A percentile compares a stretch with the other conserved stretches of the same genome.
Conservation (phyloP, 2,888 invertebrate species). For the Platycnemis pennipes region DNA sequence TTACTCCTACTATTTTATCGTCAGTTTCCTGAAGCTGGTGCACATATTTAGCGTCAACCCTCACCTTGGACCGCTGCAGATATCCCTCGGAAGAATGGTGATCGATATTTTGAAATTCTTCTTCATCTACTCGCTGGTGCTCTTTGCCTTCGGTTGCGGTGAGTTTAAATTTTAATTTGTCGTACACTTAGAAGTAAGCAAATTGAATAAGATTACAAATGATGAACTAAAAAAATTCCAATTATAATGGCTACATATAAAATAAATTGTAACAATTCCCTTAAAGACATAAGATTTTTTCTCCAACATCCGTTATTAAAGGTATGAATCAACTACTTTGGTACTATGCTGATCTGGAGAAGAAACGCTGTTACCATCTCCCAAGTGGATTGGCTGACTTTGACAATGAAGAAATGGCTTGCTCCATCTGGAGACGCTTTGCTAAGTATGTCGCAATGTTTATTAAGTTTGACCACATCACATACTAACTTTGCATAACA, state of each 20-base stretch:
- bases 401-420: constrained; percentile 90
- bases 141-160: constrained; percentile 98
- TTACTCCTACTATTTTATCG: no score
- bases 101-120: constrained; percentile 98
- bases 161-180: constrained; percentile 76
- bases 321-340: constrained; percentile 94
- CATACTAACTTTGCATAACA: neutral
- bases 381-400: constrained; percentile 90
- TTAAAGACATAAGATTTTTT: no score
- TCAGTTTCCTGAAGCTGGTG: constrained; percentile 95
- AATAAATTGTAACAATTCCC: no score
- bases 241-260: no score
- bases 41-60: constrained; percentile 99
- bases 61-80: constrained; percentile 96
- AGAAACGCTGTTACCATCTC: constrained; percentile 90
- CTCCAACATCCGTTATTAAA: constrained; percentile 75
- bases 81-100: constrained; percentile 96
- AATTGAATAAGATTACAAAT: no score
- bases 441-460: constrained; percentile 85
- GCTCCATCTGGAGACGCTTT: constrained; percentile 92
- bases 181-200: no score
- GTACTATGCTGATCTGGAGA: constrained; percentile 96
- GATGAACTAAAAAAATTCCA: no score
- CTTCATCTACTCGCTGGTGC: constrained; percentile 94
- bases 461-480: neutral